phyloP scores from a whole-genome alignment of 2,797 vertebrate species.

The Cyprinella venusta region DNA sequence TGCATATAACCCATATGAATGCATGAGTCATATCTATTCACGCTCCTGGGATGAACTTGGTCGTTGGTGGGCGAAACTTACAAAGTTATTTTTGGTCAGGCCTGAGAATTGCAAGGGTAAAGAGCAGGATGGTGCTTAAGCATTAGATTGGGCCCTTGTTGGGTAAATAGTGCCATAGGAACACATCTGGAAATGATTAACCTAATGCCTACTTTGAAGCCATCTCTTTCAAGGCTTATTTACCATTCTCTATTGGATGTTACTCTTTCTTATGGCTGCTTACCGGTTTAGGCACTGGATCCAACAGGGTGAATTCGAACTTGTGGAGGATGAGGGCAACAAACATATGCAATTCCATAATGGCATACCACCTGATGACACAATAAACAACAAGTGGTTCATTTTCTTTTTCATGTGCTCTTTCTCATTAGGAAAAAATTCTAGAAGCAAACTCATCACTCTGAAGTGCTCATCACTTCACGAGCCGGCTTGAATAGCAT shows the following conservation, averaged over 20 bases:
- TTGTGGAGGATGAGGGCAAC: slow-evolving; percentile 77
- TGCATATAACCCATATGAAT: background rate
- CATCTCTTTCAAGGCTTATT: slow-evolving; percentile 36
- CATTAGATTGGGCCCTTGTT: slow-evolving; percentile 26
- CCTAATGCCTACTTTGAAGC: slow-evolving; percentile 37
- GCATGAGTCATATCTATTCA: background rate
- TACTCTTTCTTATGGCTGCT: slow-evolving; percentile 43
- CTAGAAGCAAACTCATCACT: background rate
- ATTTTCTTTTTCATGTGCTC: background rate
- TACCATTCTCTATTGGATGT: slow-evolving; percentile 1
- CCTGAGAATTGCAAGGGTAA: slow-evolving; percentile 36
- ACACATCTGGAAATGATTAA: slow-evolving; percentile 50
- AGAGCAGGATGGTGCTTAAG: slow-evolving; percentile 28
- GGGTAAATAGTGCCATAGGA: slow-evolving; percentile 46
- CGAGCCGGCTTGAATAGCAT: background rate
- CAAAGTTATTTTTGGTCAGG: slow-evolving; percentile 40
- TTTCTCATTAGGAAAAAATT: background rate
- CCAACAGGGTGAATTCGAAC: slow-evolving; percentile 77
- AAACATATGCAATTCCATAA: slow-evolving; percentile 79
- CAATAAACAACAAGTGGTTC: slow-evolving; percentile 27
- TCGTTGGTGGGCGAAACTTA: slow-evolving; percentile 27
- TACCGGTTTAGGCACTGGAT: slow-evolving; percentile 80
- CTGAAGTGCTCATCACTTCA: slow-evolving; percentile 15
- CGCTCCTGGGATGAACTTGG: background rate
- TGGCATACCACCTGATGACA: slow-evolving; percentile 76